These are phyloP conservation scores for Bombyx huttoni DNA, from an alignment of 2,888 invertebrate species.

Conservation along the genomic window DNA sequence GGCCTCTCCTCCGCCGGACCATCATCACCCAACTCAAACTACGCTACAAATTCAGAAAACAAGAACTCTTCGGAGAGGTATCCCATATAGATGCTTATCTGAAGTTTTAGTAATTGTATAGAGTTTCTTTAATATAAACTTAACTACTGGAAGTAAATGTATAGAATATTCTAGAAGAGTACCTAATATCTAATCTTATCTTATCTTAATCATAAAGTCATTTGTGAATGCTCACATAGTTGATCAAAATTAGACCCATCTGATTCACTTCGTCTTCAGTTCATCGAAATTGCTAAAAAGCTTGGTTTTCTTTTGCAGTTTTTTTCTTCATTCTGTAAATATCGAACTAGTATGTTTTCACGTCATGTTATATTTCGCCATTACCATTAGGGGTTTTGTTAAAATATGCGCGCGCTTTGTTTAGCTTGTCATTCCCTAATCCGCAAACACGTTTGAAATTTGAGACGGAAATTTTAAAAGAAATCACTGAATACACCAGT, in stretches of 20 bases:
- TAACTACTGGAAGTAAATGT: constrained; percentile 14
- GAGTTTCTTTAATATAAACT: not conserved
- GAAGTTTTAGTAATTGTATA: not conserved
- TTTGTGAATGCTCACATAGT: not conserved
- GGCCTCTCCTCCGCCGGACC: constrained; percentile 82
- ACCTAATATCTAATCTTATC: too few relatives aligned
- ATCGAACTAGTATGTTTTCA: not conserved
- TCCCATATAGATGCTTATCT: not conserved
- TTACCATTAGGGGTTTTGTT: not conserved
- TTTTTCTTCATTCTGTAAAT: not conserved
- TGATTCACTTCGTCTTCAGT: not conserved
- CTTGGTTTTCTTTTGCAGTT: not conserved
- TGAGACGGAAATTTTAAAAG: too few relatives aligned
- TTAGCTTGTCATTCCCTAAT: constrained; percentile 7
- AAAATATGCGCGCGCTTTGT: constrained; percentile 8
- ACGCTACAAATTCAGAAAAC: constrained; percentile 41
- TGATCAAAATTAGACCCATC: not conserved
- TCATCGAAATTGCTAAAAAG: not conserved
- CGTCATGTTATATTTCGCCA: not conserved
- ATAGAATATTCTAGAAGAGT: constrained; percentile 9
- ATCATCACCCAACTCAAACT: constrained; percentile 83
- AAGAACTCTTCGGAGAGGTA: constrained; percentile 51
- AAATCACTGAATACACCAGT: too few relatives aligned
- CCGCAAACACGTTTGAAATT: constrained; percentile 1
- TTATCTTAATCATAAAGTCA: not conserved